A percentile compares a stretch with the other conserved stretches of the same genome.
Evolutionary conservation across 2,797 vertebrate genomes (phyloP).

Genomic region (Lateolabrax maculatus): DNA sequence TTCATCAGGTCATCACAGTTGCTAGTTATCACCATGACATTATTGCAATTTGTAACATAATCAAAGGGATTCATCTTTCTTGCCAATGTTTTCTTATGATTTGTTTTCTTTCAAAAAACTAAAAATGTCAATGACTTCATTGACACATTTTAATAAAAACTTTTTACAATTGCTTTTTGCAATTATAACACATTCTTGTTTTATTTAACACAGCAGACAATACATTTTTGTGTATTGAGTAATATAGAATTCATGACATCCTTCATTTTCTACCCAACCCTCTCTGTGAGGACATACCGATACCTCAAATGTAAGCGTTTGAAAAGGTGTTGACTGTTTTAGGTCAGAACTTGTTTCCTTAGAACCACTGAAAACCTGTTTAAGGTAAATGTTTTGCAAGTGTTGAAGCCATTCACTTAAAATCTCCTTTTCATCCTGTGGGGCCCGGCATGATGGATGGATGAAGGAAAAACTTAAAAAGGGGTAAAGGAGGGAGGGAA

Average conservation of each 20-base stretch:
- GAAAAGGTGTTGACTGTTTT: constrained; percentile 68
- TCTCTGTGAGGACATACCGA: constrained; percentile 39
- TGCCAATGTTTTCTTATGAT: neutral
- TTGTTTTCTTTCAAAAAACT: neutral
- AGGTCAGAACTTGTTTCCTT: constrained; percentile 52
- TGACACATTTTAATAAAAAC: constrained; percentile 3
- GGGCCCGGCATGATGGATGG: constrained; percentile 44
- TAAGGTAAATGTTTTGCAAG: constrained; percentile 59
- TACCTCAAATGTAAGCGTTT: constrained; percentile 37
- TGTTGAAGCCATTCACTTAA: constrained; percentile 45
- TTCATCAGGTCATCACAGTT: neutral
- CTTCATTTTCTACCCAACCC: constrained; percentile 56
- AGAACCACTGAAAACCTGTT: constrained; percentile 23
- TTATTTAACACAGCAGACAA: neutral
- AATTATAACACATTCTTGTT: constrained; percentile 9
- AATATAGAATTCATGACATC: constrained; percentile 19
- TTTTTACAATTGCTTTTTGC: too few species aligned
- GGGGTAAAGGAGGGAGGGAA: constrained; percentile 53
- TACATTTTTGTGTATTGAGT: constrained; percentile 31
- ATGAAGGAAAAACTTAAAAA: constrained; percentile 66
- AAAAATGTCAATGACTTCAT: neutral
- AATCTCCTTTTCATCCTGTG: constrained; percentile 52
- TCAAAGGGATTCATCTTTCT: neutral
- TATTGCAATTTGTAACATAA: constrained; percentile 20
- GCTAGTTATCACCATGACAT: neutral